A percentile compares a stretch with the other conserved stretches of the same genome.
These are phyloP conservation scores for Sebastes trivittatus DNA, from an alignment of 2,797 vertebrate genomes.

Conservation along the genomic window DNA sequence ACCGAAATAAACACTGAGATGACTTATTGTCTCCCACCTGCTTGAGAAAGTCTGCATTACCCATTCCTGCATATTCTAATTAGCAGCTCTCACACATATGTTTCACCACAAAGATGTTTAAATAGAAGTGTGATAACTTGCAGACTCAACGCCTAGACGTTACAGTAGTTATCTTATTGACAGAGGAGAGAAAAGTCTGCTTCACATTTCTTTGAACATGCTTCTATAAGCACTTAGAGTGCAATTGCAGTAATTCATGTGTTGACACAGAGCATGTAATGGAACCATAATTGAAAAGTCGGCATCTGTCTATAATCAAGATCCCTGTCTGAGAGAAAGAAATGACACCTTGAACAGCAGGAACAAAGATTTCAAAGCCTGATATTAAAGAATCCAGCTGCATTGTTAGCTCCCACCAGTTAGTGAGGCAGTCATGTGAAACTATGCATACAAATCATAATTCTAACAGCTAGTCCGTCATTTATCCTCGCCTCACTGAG, in stretches of 20 bases:
- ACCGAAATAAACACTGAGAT: neutral
- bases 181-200: neutral
- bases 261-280: slow-evolving; percentile 22
- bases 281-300: slow-evolving; percentile 33
- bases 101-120: neutral
- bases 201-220: neutral
- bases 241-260: slow-evolving; percentile 18
- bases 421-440: slow-evolving; percentile 1
- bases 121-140: neutral
- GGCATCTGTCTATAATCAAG: slow-evolving; percentile 28
- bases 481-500: neutral
- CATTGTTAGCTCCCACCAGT: slow-evolving; percentile 1
- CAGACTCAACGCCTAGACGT: neutral
- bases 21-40: neutral
- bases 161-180: neutral
- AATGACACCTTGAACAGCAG: slow-evolving; percentile 19
- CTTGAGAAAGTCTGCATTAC: neutral
- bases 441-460: slow-evolving; percentile 26
- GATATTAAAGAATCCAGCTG: neutral
- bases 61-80: neutral
- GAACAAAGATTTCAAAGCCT: neutral
- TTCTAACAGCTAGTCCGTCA: neutral
- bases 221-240: neutral
- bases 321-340: neutral
- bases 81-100: neutral